Base-by-base conservation (phyloP, 2,797 vertebrate genomes). In the Oreochromis grahami region DNA sequence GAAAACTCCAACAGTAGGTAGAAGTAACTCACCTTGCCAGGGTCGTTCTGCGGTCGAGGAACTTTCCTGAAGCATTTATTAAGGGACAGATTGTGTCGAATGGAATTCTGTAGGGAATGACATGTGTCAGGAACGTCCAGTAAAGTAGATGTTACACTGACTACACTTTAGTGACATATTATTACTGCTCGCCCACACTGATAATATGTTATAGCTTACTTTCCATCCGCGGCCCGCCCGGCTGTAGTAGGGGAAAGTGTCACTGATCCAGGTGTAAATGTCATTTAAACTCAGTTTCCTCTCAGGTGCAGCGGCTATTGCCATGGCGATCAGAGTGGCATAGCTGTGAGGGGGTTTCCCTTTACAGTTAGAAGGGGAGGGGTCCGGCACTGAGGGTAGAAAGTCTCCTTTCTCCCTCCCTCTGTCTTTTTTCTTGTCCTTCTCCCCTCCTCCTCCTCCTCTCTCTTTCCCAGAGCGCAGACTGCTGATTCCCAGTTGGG, bases 41-140 rank as follows among this genome's bases (percentile, higher is more conserved):
- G 98, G 94, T 99, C 98, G 34, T 95, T 98, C 81, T 98, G 97
- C 1, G 98, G 98, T 74, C 98, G 97, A 90, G 98, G 98, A 92
- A 99, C 97, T 95, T 99, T 99, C 93, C 98, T 96, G 95, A 99
- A 99, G 94, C 98, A 99, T 94, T 99, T 99, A 93, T 99, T 99
- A 52, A 99, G 97, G 24, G 98, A 99, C 79, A 99, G 96, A 91
- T 99, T 99, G 85, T 99, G 98, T n/a, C 98, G 97, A 92, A 99
- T 99, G 80, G 98, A 99, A 94, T 99, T 99, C 98, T 99, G 95
- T 77, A 19, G 36, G 29, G 55, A 65, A 53, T 14, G 13, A 58
- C 55, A 60, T 3, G 34, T 9, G 53, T 78, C 24, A 78, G 60
- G 24, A 48, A 45, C 12, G 2, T 48, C 24, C 70, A 74, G 15